Conservation (phyloP, 2,113 vertebrate species). For the Bubo bubo region DNA sequence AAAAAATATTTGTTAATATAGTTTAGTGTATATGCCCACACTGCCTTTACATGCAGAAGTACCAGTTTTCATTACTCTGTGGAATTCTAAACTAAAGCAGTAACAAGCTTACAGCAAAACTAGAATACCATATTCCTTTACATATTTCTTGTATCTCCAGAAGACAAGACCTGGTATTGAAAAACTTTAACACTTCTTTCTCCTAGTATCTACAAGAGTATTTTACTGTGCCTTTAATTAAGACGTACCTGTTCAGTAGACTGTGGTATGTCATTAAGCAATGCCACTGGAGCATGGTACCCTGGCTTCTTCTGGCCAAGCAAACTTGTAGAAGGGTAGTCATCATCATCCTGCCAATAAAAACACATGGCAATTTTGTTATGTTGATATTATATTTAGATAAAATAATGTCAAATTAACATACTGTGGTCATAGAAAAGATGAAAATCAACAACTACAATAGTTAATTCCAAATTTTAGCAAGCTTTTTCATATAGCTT, state of each 20-base stretch:
- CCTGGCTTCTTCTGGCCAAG: conserved; percentile 97
- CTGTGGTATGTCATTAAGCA: conserved; percentile 97
- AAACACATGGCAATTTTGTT: not conserved
- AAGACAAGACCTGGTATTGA: not conserved
- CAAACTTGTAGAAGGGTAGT: conserved; percentile 91
- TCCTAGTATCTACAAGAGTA: not conserved
- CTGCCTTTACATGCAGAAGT: not conserved
- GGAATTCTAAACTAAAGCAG: not conserved
- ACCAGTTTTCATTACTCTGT: not conserved
- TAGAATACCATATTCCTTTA: not conserved
- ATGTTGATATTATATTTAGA: not conserved
- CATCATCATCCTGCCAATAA: conserved; percentile 89
- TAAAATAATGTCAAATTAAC: not conserved
- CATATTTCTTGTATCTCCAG: accelerated
- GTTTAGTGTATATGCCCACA: not conserved
- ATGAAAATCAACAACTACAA: not conserved
- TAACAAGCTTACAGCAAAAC: not conserved
- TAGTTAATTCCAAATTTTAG: not conserved
- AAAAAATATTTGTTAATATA: not conserved
- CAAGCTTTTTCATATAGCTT: not conserved
- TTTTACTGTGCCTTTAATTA: not conserved
- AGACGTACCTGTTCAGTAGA: conserved; percentile 90
- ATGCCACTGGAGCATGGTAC: conserved; percentile 95
- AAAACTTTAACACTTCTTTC: not conserved
- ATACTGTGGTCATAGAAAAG: not conserved